phyloP scores from a whole-genome alignment of 2,888 invertebrate genomes.

The Caenorhabditis doughertyi region DNA sequence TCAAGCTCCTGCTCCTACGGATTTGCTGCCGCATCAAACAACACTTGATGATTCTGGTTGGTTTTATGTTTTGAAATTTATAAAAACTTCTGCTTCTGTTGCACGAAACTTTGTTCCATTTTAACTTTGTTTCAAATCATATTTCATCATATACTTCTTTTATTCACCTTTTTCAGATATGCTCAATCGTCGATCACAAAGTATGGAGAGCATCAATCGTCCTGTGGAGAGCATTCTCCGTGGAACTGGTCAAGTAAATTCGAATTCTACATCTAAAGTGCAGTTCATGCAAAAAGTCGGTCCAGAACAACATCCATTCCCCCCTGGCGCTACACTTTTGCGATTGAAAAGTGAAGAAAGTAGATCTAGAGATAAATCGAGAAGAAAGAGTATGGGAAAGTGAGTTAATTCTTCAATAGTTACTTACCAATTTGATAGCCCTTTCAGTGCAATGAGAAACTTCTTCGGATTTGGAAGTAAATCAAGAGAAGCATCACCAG shows the following conservation, averaged over 20 bases:
- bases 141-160: no score
- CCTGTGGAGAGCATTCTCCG: constrained; percentile 53
- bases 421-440: constrained; percentile 18
- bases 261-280: constrained; percentile 11
- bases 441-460: constrained; percentile 70
- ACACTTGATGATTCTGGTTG: constrained; percentile 42
- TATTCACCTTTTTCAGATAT: no score
- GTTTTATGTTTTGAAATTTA: constrained; percentile 8
- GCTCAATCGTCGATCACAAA: constrained; percentile 64
- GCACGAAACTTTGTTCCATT: constrained; percentile 16
- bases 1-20: constrained; percentile 7
- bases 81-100: constrained; percentile 24
- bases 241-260: constrained; percentile 36
- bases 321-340: constrained; percentile 62
- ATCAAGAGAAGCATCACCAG: constrained; percentile 71
- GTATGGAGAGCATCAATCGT: constrained; percentile 71
- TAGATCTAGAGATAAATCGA: constrained; percentile 62
- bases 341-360: constrained; percentile 49
- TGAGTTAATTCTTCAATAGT: constrained; percentile 41
- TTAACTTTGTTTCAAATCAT: not conserved
- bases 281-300: constrained; percentile 22
- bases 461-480: constrained; percentile 73
- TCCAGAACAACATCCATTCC: constrained; percentile 65
- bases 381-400: constrained; percentile 73
- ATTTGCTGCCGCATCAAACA: constrained; percentile 6